A percentile compares a stretch with the other conserved stretches of the same genome.
phyloP scores from a whole-genome alignment of 1,140 invertebrate species.

The Tetramorium parvispinum region DNA sequence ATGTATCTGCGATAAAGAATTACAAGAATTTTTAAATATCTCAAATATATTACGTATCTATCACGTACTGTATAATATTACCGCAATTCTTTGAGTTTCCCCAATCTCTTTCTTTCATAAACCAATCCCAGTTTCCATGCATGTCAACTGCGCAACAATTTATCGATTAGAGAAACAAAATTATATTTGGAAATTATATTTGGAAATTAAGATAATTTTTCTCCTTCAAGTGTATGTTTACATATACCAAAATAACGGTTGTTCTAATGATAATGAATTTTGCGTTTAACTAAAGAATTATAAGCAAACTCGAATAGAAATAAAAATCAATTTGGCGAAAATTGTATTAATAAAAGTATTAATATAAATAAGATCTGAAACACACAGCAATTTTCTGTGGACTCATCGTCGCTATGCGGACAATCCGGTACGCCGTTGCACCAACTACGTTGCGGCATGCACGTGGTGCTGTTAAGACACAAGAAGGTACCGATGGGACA shows the following conservation, averaged over 20 bases:
- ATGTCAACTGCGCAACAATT: constrained; percentile 73
- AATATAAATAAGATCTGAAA: constrained; percentile 30
- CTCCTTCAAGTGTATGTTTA: neutral
- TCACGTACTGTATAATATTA: constrained; percentile 34
- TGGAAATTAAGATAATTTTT: constrained; percentile 15
- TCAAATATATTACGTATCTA: neutral
- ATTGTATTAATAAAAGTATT: neutral
- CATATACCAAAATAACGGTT: too few species aligned
- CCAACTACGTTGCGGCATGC: constrained; percentile 88
- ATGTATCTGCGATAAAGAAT: constrained; percentile 56
- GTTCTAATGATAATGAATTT: neutral
- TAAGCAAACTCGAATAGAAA: neutral
- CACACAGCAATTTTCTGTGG: constrained; percentile 80
- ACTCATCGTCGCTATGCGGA: constrained; percentile 89
- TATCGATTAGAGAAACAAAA: constrained; percentile 17
- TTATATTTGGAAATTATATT: neutral
- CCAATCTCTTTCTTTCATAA: constrained; percentile 56
- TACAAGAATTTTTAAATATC: constrained; percentile 10
- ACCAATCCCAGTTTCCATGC: constrained; percentile 69
- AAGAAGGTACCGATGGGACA: constrained; percentile 90
- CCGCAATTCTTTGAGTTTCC: constrained; percentile 50
- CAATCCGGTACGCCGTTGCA: constrained; percentile 90
- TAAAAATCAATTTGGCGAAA: neutral
- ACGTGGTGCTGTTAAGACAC: constrained; percentile 89
- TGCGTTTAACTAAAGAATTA: neutral